Evolutionary conservation across 2,888 invertebrate species (phyloP), one percentile per base, ranked within the genome.

Genomic region (Trichogramma dendrolimi): DNA sequence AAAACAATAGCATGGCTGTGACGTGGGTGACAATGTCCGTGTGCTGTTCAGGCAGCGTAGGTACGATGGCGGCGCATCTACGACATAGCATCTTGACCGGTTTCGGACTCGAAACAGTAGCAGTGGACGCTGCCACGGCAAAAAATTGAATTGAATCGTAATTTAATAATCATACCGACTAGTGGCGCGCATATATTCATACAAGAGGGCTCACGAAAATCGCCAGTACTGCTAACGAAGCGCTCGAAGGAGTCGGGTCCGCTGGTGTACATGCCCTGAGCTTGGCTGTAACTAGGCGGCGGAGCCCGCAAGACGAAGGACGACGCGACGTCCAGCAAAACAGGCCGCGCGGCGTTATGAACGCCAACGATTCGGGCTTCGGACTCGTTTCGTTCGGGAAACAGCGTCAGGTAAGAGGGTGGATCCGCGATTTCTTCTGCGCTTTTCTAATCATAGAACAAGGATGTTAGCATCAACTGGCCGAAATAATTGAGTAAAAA

Each of bases 51-150:
- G 67, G 67, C 5, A 62, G 54, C 1, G 70, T 72, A 11, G 71
- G 48, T 6, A 72, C 60, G n/a, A 71, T 49, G 11, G 66, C 51
- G n/a, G 65, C 61, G 60, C 72, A 71, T 52, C 69, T 64, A 5
- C 70, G 68, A 44, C 71, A 72, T 48, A 72, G 62, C 4, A 66
- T 61, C 0, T 69, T 61, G 0, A 60, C 67, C 0, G 72, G 67
- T 55, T 67, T 64, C 2, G 71, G 54, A 5, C 67, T 58, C 67
- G 67, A 71, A 7, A 65, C 42, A 55, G 59, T 60, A 27, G 52
- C 61, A 6, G 43, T 14, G 38, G 57, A 69, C 1, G 60, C 71
- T 72, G 40, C 27, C 27, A 2, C 27, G 27, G 2, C 27, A 43
- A 57, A 55, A 54, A 46, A 8, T 40, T 10, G 40, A 7, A 38